Evolutionary conservation across 2,113 vertebrate species (phyloP).

Genomic region (Guaruba guarouba): DNA sequence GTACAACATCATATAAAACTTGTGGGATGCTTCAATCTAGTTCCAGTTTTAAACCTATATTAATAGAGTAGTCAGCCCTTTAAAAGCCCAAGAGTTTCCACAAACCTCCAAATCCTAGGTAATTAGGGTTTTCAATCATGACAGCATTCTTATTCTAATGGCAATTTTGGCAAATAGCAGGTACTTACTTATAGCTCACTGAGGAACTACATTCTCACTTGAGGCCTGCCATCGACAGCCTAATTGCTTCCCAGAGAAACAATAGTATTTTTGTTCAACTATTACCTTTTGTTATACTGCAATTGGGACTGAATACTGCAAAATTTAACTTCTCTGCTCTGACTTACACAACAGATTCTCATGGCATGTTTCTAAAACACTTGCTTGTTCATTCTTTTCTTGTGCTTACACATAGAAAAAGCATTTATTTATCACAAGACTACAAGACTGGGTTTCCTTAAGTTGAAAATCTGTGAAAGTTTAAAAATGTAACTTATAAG

Average conservation of each 20-base stretch:
- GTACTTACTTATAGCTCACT: slow-evolving; percentile 40
- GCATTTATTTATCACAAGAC: neutral
- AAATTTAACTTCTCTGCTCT: slow-evolving; percentile 8
- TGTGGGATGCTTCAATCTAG: neutral
- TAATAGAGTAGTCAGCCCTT: neutral
- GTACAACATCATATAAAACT: neutral
- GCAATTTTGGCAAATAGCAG: slow-evolving; percentile 53
- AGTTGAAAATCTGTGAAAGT: neutral
- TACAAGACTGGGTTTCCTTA: neutral
- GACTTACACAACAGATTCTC: neutral
- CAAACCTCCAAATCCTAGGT: slow-evolving; percentile 15
- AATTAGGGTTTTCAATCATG: slow-evolving; percentile 59
- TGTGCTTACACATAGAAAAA: neutral
- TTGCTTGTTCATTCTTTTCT: neutral
- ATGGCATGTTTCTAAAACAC: neutral
- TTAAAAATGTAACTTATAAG: neutral
- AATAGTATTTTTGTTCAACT: slow-evolving; percentile 50
- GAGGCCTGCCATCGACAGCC: slow-evolving; percentile 36
- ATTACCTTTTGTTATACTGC: slow-evolving; percentile 27
- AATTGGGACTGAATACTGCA: neutral
- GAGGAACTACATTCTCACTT: slow-evolving; percentile 1
- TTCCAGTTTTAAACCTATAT: neutral
- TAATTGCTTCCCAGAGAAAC: slow-evolving; percentile 60
- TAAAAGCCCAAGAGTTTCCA: slow-evolving; percentile 10
- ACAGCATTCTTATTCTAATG: slow-evolving; percentile 54